Base-by-base conservation (phyloP, 2,797 vertebrate genomes). In the Cryptoprocta ferox region DNA sequence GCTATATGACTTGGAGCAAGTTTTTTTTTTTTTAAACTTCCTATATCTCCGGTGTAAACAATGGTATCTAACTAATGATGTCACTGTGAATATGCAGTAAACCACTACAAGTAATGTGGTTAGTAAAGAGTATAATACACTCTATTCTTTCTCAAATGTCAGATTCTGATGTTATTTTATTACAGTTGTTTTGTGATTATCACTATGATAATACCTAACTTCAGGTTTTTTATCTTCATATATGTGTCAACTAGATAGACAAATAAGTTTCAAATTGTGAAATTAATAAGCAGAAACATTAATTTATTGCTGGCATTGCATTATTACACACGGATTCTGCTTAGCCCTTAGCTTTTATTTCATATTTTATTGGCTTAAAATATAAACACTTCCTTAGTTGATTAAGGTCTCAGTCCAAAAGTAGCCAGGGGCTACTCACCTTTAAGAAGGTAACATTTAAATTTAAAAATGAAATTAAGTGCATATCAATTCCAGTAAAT, bases 401-500 rank as follows among this genome's bases (percentile, higher is more conserved):
- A 96, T 98, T 97, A 97, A 91, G 12, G 73, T 97, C 83, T 65
- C n/a, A 56, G 76, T 97, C 78, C 68, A 97, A 83, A 97, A 95
- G 39, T 92, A 93, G 61, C 95, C 95, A 96, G 80, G 92, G 63
- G 39, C 76, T 87, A 80, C 91, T 96, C 98, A 92, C 32, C 81
- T 96, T 94, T 96, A 88, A 75, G 66, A 39, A 97, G 81, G 50
- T 94, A 96, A 28, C 37, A 16, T 98, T 98, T 98, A 98, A 84
- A n/a, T 98, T 97, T 97, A 97, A 91, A 94, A 96, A 94, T 97
- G 89, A 83, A 96, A 96, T 97, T 79, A 97, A 98, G 97, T 98
- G 95, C 97, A 90, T 97, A 97, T 95, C 97, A 98, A 96, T 97
- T 97, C 90, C 91, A 97, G 70, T 63, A 94, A 98, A 98, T 98